Evolutionary conservation across 2,888 invertebrate species (phyloP).

Genomic region (Matsumyia berberina): DNA sequence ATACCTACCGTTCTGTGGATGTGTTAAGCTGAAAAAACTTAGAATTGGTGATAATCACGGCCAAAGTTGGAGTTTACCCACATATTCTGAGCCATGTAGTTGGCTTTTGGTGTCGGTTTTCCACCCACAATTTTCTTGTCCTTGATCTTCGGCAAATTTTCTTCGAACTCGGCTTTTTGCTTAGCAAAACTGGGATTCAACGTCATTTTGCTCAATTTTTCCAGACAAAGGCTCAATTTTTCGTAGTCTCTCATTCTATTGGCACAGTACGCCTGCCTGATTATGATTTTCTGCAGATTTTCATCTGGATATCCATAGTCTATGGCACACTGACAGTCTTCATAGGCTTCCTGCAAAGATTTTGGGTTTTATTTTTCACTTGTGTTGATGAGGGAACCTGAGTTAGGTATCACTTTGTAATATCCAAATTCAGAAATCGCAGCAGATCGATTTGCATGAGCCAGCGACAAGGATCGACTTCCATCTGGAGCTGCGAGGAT

Average conservation of each 20-base stretch:
- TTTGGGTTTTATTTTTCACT: not conserved
- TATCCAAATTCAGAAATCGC: conserved; percentile 81
- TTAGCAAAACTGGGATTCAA: conserved; percentile 13
- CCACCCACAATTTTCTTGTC: not conserved
- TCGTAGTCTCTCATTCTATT: conserved; percentile 28
- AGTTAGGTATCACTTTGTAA: conserved; percentile 72
- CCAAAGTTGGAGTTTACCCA: not conserved
- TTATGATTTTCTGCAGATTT: conserved; percentile 56
- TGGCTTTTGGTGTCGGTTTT: not conserved
- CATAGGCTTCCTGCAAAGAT: conserved; percentile 79
- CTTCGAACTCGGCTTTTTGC: conserved; percentile 29
- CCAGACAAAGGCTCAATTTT: conserved; percentile 36
- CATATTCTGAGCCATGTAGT: conserved; percentile 48
- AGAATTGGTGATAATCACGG: not conserved
- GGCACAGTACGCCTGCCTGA: conserved; percentile 68
- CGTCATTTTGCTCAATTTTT: conserved; percentile 26
- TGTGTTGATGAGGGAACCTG: not conserved
- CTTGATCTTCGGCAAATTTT: conserved; percentile 11
- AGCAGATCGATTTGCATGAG: conserved; percentile 82
- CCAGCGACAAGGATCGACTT: conserved; percentile 78
- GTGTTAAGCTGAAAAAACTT: conserved; percentile 5
- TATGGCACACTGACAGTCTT: conserved; percentile 81
- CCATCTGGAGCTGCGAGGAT: conserved; percentile 79
- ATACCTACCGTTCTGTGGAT: conserved; percentile 77
- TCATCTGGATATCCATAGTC: conserved; percentile 77